A percentile compares a stretch with the other conserved stretches of the same genome.
Conservation (phyloP, 2,113 vertebrate genomes). For the Toxotes chatareus region DNA sequence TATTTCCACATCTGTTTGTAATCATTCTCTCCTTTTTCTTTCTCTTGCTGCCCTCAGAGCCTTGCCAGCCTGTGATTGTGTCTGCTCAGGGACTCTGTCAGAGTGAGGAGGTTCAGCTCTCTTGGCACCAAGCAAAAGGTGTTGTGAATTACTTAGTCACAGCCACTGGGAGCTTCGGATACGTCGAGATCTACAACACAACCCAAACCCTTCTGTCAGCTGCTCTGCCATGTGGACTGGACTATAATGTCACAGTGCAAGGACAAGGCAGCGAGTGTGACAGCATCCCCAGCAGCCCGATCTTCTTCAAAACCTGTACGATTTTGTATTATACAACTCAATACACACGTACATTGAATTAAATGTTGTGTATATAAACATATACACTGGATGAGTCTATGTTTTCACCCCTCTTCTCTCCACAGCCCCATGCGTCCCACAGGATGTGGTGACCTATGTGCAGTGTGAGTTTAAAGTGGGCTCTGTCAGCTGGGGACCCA, state of each 20-base stretch:
- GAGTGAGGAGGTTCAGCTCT: conserved; percentile 57
- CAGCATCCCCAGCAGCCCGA: conserved; percentile 57
- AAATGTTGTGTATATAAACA: neutral
- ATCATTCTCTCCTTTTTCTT: neutral
- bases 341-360: neutral
- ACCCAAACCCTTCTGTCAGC: conserved; percentile 38
- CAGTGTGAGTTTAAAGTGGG: conserved; percentile 54
- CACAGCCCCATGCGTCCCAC: conserved; percentile 66
- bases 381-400: neutral
- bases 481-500: conserved; percentile 66
- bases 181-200: conserved; percentile 33
- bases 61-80: conserved; percentile 63
- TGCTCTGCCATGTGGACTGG: conserved; percentile 66
- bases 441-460: conserved; percentile 5
- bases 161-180: conserved; percentile 47
- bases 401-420: neutral
- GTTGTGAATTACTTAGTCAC: conserved; percentile 56
- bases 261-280: conserved; percentile 56
- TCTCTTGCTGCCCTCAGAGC: conserved; percentile 47
- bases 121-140: conserved; percentile 51
- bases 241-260: conserved; percentile 65
- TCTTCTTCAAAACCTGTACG: conserved; percentile 64
- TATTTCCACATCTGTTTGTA: neutral
- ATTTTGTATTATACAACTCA: neutral
- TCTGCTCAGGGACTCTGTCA: conserved; percentile 52